Evolutionary conservation across 1,140 invertebrate genomes (phyloP).

Genomic region (Apis florea): DNA sequence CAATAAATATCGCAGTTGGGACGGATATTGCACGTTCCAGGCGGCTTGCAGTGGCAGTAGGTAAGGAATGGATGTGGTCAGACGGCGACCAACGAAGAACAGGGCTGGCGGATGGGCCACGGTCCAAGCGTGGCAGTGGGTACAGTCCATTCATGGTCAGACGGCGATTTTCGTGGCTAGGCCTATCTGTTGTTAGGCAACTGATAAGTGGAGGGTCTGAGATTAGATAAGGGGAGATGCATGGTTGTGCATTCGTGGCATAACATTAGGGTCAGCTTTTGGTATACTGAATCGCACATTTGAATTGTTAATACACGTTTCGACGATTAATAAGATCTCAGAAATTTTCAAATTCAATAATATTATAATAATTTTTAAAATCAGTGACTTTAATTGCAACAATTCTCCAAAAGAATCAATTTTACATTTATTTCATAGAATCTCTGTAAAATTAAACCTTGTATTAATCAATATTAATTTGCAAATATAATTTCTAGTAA

Average conservation of each 20-base stretch:
- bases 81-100: background rate
- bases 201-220: background rate
- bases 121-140: conserved; percentile 8
- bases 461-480: too few relatives aligned
- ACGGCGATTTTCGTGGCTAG: background rate
- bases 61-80: background rate
- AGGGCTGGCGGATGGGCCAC: background rate
- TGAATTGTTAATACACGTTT: too few relatives aligned
- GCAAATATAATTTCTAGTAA: too few relatives aligned
- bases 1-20: background rate
- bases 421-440: too few relatives aligned
- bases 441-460: too few relatives aligned
- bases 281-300: too few relatives aligned
- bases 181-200: background rate
- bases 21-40: background rate
- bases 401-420: too few relatives aligned
- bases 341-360: too few relatives aligned
- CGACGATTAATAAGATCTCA: too few relatives aligned
- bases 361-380: too few relatives aligned
- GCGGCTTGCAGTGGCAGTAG: background rate
- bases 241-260: background rate
- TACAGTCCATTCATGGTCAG: background rate
- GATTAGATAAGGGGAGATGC: background rate
- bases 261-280: background rate
- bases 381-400: too few relatives aligned